These are phyloP conservation scores for Chironomus tentans DNA, from an alignment of 2,888 invertebrate genomes.

Conservation along the genomic window DNA sequence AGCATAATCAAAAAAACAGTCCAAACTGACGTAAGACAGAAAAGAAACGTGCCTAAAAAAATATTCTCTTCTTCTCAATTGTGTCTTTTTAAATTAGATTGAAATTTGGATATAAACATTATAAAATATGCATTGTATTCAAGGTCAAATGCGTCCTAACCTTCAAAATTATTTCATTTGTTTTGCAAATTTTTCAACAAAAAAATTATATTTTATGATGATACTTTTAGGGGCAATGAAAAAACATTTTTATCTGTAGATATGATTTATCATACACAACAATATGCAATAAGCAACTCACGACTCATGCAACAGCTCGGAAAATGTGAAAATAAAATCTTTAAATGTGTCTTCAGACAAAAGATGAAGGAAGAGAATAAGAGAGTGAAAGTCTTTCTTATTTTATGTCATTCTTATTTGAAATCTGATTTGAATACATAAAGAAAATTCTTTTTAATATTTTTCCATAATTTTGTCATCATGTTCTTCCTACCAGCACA, in stretches of 20 bases:
- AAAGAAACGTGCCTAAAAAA: too few species aligned
- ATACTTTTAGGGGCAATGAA: neutral
- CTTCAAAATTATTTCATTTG: neutral
- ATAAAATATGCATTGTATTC: too few species aligned
- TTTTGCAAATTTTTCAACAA: neutral
- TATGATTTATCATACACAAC: neutral
- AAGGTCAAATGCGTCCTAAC: neutral
- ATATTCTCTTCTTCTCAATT: too few species aligned
- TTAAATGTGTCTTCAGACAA: neutral
- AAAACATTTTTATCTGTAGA: neutral
- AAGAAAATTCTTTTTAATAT: neutral
- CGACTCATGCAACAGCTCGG: conserved; percentile 6
- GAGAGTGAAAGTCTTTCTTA: neutral
- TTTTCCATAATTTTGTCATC: neutral
- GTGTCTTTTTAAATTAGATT: too few species aligned
- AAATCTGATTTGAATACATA: conserved; percentile 7
- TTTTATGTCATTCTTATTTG: neutral
- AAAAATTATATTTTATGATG: neutral
- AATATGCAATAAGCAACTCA: neutral
- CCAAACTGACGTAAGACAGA: too few species aligned
- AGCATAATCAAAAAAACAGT: too few species aligned
- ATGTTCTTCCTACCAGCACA: neutral
- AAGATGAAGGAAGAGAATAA: neutral
- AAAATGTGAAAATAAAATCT: neutral
- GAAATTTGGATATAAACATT: too few species aligned